phyloP scores from a whole-genome alignment of 2,113 vertebrate species.

The Alces alces region DNA sequence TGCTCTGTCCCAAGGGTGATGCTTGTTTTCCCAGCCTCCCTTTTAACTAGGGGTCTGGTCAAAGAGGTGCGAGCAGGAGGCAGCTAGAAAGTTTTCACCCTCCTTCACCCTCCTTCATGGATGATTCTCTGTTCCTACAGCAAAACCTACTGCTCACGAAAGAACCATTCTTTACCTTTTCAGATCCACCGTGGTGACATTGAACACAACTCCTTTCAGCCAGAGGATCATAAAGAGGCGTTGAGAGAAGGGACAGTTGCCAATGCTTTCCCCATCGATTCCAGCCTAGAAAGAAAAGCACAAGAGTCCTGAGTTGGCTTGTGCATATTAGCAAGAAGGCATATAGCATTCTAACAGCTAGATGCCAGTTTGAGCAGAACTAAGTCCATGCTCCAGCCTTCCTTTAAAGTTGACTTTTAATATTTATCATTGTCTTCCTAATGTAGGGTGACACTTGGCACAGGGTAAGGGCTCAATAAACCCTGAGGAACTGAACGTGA shows the following conservation, averaged over 20 bases:
- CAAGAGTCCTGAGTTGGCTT: background rate
- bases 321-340: background rate
- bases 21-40: background rate
- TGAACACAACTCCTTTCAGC: slow-evolving; percentile 98
- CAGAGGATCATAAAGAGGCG: slow-evolving; percentile 98
- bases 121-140: background rate
- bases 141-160: background rate
- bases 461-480: background rate
- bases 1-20: too few relatives aligned
- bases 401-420: background rate
- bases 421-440: background rate
- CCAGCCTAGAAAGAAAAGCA: slow-evolving; percentile 84
- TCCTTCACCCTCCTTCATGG: rapidly evolving
- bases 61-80: background rate
- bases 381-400: background rate
- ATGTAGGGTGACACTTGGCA: background rate
- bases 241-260: slow-evolving; percentile 97
- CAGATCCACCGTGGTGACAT: slow-evolving; percentile 96
- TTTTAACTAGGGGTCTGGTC: background rate
- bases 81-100: rapidly evolving
- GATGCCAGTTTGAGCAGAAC: rapidly evolving
- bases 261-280: slow-evolving; percentile 95
- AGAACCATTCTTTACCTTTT: slow-evolving; percentile 86
- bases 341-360: rapidly evolving
- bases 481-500: background rate